Evolutionary conservation across 92 coral and sea anemone species (phyloP).

Genomic region (Nematostella vectensis): DNA sequence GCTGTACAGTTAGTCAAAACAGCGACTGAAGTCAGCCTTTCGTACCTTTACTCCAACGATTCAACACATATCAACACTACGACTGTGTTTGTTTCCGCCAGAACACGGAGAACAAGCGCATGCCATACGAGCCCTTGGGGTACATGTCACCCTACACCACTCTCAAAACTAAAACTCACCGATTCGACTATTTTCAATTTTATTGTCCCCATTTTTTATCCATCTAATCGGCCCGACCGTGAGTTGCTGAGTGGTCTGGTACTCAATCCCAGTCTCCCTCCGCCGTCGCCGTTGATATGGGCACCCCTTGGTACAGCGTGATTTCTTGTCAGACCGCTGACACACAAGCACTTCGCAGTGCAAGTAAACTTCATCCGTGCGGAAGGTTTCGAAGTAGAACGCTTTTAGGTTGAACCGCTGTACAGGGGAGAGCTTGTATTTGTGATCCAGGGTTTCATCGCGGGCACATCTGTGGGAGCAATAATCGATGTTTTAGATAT

Average conservation of each 20-base stretch:
- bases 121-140: too few relatives aligned
- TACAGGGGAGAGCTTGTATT: slow-evolving; percentile 34
- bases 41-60: too few relatives aligned
- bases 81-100: too few relatives aligned
- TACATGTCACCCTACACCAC: too few relatives aligned
- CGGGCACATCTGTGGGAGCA: slow-evolving; percentile 43
- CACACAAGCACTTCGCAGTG: slow-evolving; percentile 71
- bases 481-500: too few relatives aligned
- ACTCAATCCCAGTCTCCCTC: neutral
- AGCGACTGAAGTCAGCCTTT: too few relatives aligned
- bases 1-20: too few relatives aligned
- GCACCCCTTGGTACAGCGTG: slow-evolving; percentile 51
- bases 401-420: slow-evolving; percentile 67
- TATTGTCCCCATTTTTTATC: too few relatives aligned
- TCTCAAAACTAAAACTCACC: too few relatives aligned
- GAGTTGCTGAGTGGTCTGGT: slow-evolving; percentile 6
- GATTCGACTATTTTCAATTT: too few relatives aligned
- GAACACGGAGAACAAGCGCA: too few relatives aligned
- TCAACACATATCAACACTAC: too few relatives aligned
- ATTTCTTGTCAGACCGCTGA: slow-evolving; percentile 32
- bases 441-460: slow-evolving; percentile 53
- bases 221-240: slow-evolving; percentile 10
- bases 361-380: slow-evolving; percentile 33
- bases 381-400: slow-evolving; percentile 47
- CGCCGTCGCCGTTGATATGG: neutral